Conservation (phyloP, 2,113 vertebrate species). For the Lycocorax pyrrhopterus region DNA sequence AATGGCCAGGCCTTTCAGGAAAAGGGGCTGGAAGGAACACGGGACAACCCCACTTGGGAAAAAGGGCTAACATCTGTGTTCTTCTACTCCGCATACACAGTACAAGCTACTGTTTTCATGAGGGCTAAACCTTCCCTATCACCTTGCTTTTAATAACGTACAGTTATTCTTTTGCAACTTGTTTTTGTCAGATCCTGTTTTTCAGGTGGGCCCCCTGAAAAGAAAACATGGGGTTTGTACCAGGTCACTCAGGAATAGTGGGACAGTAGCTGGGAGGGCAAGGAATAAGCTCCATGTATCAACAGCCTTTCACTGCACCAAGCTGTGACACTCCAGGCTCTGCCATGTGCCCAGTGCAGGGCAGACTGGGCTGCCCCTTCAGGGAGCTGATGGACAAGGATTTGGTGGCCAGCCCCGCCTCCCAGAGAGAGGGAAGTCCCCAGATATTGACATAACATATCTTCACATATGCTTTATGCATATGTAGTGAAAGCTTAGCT, state of each 20-base stretch:
- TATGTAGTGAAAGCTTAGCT: background rate
- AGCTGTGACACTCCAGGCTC: background rate
- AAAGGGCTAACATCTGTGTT: background rate
- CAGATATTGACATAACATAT: background rate
- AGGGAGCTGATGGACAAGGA: background rate
- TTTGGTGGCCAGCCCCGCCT: background rate
- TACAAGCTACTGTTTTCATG: background rate
- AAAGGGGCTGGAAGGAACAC: background rate
- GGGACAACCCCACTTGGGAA: background rate
- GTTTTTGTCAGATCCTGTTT: background rate
- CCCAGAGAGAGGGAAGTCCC: background rate
- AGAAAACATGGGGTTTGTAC: background rate
- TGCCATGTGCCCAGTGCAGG: accelerated
- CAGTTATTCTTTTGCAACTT: background rate
- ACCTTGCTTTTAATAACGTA: background rate
- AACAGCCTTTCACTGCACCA: background rate
- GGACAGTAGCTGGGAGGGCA: background rate
- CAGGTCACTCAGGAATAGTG: background rate
- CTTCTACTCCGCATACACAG: background rate
- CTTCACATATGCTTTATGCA: background rate
- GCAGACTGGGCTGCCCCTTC: background rate
- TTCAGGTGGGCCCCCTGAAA: background rate
- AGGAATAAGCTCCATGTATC: accelerated
- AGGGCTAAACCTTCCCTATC: background rate
- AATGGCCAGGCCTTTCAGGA: background rate